Base-by-base conservation (phyloP, 2,113 vertebrate species). In the Macquaria australasica region DNA sequence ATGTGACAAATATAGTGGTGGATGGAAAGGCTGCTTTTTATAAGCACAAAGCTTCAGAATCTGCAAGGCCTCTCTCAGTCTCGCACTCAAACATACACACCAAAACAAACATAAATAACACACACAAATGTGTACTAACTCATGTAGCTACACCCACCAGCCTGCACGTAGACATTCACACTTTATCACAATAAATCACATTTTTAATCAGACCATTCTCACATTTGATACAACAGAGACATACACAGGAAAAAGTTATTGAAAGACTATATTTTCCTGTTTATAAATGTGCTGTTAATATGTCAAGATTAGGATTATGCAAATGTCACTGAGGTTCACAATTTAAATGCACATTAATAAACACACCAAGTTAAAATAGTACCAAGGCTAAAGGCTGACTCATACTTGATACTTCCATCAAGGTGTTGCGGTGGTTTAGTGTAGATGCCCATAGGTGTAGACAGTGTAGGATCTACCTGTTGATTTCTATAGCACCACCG, bases 1-100 rank as follows among this genome's bases (percentile, higher is more conserved):
- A 88, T 95, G 91, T 95, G 92, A 95, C 94, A 96, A 87, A 96
- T 94, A 96, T 91, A 95, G 88, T 85, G 79, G 73, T 85, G 80
- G 91, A 95, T 94, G 94, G 91, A 95, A 93, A 85, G 91, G 85
- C 85, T 87, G 87, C 89, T 91, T 94, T 92, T 84, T 37, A 90
- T 73, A 89, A 92, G 91, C 91, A 90, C 84, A 90, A 93, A 95
- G 90, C 92, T 79, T 91, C 86, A 90, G 88, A 90, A 92, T 87
- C 73, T 60, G 68, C 82, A 83, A 6, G n/a, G 71, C 80, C 37
- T 83, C 85, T 86, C 79, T 83, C 88, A 88, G 59, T 53, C 59
- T 56, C 80, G 4, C 76, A 71, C 20, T 39, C 68, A 45, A 25
- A 73, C 58, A 43, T n/a, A n/a, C 67, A 75, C 60, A 63, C 10